phyloP scores from a whole-genome alignment of 2,797 vertebrate genomes.

The Numenius phaeopus region DNA sequence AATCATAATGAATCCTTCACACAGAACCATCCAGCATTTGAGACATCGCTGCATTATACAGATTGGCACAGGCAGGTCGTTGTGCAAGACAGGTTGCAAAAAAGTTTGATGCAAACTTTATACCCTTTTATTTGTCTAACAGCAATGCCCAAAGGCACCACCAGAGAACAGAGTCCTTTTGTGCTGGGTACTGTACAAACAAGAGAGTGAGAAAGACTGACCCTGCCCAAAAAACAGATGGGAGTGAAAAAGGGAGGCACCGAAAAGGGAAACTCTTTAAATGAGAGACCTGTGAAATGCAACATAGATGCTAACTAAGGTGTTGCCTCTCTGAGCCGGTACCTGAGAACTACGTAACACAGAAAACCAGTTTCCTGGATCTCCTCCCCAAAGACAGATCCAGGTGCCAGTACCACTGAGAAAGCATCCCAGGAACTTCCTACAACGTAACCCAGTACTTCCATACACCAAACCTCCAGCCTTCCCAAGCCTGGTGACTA shows the following conservation, averaged over 20 bases:
- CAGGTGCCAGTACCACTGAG: background rate
- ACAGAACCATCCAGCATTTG: background rate
- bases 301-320: background rate
- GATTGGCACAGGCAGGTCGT: constrained; percentile 5
- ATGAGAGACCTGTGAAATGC: background rate
- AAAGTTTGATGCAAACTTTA: constrained; percentile 70
- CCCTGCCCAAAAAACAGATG: constrained; percentile 61
- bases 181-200: constrained; percentile 56
- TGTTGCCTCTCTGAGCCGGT: background rate
- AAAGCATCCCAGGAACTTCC: constrained; percentile 9
- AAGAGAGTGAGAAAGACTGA: constrained; percentile 51
- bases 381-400: background rate
- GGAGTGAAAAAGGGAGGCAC: constrained; percentile 45
- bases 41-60: background rate
- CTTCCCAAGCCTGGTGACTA: background rate
- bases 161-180: constrained; percentile 69
- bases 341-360: background rate
- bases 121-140: constrained; percentile 61
- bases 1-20: background rate
- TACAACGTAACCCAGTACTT: background rate
- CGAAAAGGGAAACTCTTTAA: constrained; percentile 6
- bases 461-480: background rate
- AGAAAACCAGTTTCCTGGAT: background rate
- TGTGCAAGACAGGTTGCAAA: constrained; percentile 56
- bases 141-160: constrained; percentile 64